Conservation (phyloP, 2,888 invertebrate genomes). For the Hipparchia semele region DNA sequence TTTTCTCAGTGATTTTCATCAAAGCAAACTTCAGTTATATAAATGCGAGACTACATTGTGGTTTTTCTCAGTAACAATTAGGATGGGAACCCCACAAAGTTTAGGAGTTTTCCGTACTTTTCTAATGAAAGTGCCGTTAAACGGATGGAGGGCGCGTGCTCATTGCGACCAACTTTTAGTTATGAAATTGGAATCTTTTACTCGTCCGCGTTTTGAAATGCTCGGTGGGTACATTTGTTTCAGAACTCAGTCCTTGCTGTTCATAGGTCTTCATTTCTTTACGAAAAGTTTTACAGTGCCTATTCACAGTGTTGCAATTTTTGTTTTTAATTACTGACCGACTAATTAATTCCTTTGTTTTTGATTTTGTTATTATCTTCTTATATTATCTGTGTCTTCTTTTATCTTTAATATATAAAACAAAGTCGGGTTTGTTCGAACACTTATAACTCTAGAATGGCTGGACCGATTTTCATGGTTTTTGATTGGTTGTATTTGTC, state of each 20-base stretch:
- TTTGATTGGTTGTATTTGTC: too few species aligned
- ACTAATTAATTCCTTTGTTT: too few species aligned
- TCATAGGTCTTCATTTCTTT: background rate
- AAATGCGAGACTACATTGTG: slow-evolving; percentile 14
- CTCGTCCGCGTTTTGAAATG: slow-evolving; percentile 5
- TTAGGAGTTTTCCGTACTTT: slow-evolving; percentile 30
- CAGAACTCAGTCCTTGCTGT: too few species aligned
- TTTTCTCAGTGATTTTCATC: background rate
- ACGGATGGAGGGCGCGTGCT: slow-evolving; percentile 23
- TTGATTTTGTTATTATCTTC: too few species aligned
- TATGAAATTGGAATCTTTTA: slow-evolving; percentile 33
- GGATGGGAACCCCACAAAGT: slow-evolving; percentile 25
- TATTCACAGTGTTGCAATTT: too few species aligned
- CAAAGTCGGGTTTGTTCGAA: too few species aligned
- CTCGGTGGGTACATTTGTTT: slow-evolving; percentile 1
- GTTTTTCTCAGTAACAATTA: slow-evolving; percentile 21
- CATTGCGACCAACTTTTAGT: slow-evolving; percentile 11
- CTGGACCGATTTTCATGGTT: too few species aligned
- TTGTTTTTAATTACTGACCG: too few species aligned
- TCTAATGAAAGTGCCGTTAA: slow-evolving; percentile 32
- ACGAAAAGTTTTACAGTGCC: background rate
- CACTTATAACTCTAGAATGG: too few species aligned
- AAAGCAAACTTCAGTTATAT: slow-evolving; percentile 1
- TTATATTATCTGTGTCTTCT: too few species aligned
- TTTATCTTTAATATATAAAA: too few species aligned